These are phyloP conservation scores for Apis dorsata DNA, from an alignment of 1,140 invertebrate genomes.

Conservation along the genomic window DNA sequence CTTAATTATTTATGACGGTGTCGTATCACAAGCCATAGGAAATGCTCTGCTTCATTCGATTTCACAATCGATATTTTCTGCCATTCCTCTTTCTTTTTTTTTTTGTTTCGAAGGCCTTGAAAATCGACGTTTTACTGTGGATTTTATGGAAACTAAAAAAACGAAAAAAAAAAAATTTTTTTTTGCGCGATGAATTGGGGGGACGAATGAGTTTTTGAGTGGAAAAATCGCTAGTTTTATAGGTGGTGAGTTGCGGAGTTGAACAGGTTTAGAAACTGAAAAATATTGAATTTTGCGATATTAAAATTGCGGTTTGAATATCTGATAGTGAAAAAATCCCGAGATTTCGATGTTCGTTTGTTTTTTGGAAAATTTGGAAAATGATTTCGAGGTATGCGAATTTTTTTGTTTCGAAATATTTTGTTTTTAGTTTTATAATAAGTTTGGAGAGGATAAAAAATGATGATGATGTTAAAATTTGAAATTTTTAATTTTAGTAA, in stretches of 20 bases:
- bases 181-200: too few species aligned
- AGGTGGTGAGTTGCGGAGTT: neutral
- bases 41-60: neutral
- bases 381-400: too few species aligned
- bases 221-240: neutral
- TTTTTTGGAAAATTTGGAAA: too few species aligned
- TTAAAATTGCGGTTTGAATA: neutral
- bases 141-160: neutral
- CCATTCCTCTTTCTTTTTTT: neutral
- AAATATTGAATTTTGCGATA: neutral
- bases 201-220: neutral
- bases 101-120: neutral
- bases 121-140: neutral
- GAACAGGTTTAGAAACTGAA: neutral
- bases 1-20: slow-evolving; percentile 21
- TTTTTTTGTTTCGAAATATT: too few species aligned
- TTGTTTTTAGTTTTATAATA: too few species aligned
- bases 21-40: neutral
- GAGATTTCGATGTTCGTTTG: too few species aligned
- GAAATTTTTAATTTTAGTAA: too few species aligned
- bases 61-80: neutral
- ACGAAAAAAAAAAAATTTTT: too few species aligned
- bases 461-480: too few species aligned
- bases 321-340: too few species aligned
- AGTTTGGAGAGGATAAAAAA: too few species aligned